These are phyloP conservation scores for Brachypterus glaber DNA, from an alignment of 2,888 invertebrate species.

Conservation along the genomic window DNA sequence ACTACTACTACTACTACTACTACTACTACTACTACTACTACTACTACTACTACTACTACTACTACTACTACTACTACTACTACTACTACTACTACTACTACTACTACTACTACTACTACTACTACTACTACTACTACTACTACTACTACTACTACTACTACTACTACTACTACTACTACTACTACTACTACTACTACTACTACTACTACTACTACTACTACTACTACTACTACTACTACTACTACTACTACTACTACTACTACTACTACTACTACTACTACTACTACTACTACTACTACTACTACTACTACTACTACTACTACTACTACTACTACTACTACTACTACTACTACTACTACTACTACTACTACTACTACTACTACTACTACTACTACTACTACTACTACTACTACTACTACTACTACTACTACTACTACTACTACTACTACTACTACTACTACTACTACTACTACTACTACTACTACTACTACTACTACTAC, in stretches of 20 bases:
- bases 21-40: slow-evolving; percentile 2
- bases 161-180: slow-evolving; percentile 2
- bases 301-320: slow-evolving; percentile 2
- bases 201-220: slow-evolving; percentile 2
- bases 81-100: slow-evolving; percentile 2
- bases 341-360: slow-evolving; percentile 2
- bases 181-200: slow-evolving; percentile 2
- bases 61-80: slow-evolving; percentile 2
- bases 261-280: slow-evolving; percentile 2
- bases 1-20: slow-evolving; percentile 2
- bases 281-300: slow-evolving; percentile 2
- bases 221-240: slow-evolving; percentile 2
- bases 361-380: slow-evolving; percentile 2
- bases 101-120: slow-evolving; percentile 2
- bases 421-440: slow-evolving; percentile 2
- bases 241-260: slow-evolving; percentile 2
- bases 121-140: slow-evolving; percentile 2
- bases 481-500: slow-evolving; percentile 2
- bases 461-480: not conserved
- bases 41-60: slow-evolving; percentile 2
- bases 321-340: slow-evolving; percentile 2
- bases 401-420: slow-evolving; percentile 2
- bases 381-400: slow-evolving; percentile 2
- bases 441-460: slow-evolving; percentile 2
- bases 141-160: slow-evolving; percentile 2